Percentiles rank a stretch among this genome's conserved stretches.
These are phyloP conservation scores for Otocyon megalotis DNA, from an alignment of 2,113 vertebrate genomes.

Conservation along the genomic window DNA sequence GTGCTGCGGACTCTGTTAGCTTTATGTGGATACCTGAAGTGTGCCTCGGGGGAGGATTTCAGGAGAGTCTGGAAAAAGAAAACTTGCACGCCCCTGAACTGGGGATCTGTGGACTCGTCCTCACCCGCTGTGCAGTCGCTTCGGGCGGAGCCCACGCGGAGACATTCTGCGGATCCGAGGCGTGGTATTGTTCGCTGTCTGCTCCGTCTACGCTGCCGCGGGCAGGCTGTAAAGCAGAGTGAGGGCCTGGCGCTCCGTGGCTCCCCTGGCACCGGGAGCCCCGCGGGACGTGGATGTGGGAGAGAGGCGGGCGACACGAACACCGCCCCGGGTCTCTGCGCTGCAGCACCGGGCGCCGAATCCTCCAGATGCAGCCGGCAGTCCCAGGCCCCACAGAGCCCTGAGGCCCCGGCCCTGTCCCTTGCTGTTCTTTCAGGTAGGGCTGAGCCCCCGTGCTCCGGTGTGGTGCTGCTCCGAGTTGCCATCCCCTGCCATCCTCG, in stretches of 20 bases:
- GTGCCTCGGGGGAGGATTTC: background rate
- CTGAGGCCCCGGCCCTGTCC: accelerated
- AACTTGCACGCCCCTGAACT: background rate
- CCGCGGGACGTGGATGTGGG: accelerated
- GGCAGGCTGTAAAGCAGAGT: background rate
- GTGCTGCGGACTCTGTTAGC: background rate
- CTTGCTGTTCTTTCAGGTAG: background rate
- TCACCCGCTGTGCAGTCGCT: background rate
- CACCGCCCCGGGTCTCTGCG: background rate
- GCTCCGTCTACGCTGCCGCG: accelerated
- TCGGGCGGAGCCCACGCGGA: background rate
- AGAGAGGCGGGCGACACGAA: background rate
- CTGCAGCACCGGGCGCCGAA: accelerated
- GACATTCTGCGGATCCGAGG: background rate
- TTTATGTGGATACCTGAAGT: background rate
- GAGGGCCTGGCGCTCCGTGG: background rate
- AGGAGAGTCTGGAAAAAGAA: background rate
- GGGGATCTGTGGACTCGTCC: background rate
- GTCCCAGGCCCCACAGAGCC: background rate
- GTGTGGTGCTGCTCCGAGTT: slow-evolving; percentile 63
- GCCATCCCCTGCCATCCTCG: slow-evolving; percentile 79
- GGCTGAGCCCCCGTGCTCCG: slow-evolving; percentile 57
- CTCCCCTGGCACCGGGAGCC: background rate
- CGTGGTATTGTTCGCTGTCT: too few relatives aligned
- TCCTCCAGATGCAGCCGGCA: background rate